Conservation (phyloP, 2,797 vertebrate species). For the Anabacerthia variegaticeps region DNA sequence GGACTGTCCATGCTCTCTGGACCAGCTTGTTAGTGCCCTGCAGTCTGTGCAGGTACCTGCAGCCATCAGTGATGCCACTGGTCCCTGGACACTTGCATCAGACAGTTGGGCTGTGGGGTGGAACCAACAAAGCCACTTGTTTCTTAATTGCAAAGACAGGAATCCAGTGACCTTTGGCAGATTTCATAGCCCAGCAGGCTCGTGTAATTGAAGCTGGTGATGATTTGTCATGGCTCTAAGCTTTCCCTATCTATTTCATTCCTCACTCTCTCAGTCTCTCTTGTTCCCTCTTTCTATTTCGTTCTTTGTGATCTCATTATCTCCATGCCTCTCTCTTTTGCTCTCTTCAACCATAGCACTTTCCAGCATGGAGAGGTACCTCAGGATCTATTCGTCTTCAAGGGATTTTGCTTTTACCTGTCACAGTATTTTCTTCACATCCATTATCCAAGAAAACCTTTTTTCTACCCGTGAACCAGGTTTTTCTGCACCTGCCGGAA, state of each 20-base stretch:
- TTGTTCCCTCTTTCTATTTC: background rate
- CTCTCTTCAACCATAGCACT: background rate
- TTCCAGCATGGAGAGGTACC: background rate
- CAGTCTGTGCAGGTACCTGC: background rate
- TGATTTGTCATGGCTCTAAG: constrained; percentile 66
- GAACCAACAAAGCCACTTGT: constrained; percentile 15
- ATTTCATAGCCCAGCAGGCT: constrained; percentile 66
- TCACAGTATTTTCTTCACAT: background rate
- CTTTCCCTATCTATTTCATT: constrained; percentile 29
- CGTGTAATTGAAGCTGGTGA: constrained; percentile 55
- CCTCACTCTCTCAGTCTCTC: background rate
- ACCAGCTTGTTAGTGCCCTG: background rate
- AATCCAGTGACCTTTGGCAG: constrained; percentile 64
- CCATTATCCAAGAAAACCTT: background rate
- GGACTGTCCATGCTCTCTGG: background rate
- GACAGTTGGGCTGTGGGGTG: background rate
- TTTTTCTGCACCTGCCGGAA: background rate
- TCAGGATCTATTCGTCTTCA: background rate
- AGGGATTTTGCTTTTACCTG: background rate
- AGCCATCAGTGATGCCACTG: background rate
- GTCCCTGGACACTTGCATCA: background rate
- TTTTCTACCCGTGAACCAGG: background rate
- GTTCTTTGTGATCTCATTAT: constrained; percentile 12
- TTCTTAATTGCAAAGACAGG: constrained; percentile 49
- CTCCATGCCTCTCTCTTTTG: background rate